Base-by-base conservation (phyloP, 2,797 vertebrate genomes). In the Channa striata region DNA sequence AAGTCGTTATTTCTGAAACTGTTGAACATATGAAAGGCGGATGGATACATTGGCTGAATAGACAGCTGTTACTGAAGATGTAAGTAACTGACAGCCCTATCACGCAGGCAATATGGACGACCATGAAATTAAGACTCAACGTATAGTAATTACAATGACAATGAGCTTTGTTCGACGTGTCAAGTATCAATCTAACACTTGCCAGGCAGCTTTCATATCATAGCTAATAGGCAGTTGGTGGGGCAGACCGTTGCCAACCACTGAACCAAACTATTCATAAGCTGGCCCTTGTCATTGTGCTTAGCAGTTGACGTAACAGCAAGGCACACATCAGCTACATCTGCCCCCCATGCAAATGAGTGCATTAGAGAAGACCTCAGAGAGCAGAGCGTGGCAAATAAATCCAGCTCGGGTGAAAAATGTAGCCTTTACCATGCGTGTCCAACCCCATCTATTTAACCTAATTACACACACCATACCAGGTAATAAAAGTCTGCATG, bases 1-100 rank as follows among this genome's bases (percentile, higher is more conserved):
- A 78, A 92, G 92, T 94, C 95, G 93, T 95, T 94, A 95, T 95
- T 95, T 92, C 91, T 91, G 94, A 93, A 11, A 74, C 89, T 87
- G 89, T 93, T 93, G 88, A 93, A 87, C 93, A 92, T 89, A 85
- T 88, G 91, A 91, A 91, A 90, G 88, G 91, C 83, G 85, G 77
- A 92, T 88, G 92, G 87, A 87, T 84, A 84, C 86, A 81, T 79
- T 73, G 83, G 72, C 74, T 89, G 92, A 94, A 96, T 91, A 95
- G 94, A 94, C 92, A 93, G 91, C 91, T 93, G 91, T 91, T 93
- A 90, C 90, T 90, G 88, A 91, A 91, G 90, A 92, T 88, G 88
- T 91, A 89, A 90, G 88, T 90, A 90, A 89, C 85, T 90, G 91
- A 90, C 92, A 91, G 82, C 83, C 89, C 85, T 81, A 87, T 89